Base-by-base conservation (phyloP, 2,113 vertebrate genomes). In the Gobius niger region DNA sequence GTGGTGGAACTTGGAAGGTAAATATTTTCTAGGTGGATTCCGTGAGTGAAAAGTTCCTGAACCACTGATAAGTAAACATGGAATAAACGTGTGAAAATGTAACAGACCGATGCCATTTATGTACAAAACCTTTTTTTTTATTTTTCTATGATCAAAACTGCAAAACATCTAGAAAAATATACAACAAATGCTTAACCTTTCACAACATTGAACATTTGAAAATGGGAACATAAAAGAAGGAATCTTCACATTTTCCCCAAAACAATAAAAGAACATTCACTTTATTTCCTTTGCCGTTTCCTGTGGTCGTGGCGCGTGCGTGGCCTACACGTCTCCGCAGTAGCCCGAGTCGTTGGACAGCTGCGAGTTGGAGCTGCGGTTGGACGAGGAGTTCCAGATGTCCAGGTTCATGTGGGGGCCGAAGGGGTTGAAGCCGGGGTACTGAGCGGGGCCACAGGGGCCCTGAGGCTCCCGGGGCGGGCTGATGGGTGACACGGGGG, bases 351-450 rank as follows among this genome's bases (percentile, higher is more conserved):
- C 97, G 75, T 96, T 97, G 3, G 96, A 94, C 74, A 98, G 93
- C 24, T 96, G 96, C 42, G 97, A 99, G 85, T 92, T 95, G 64
- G 96, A 93, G 70, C 91, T 96, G 85, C 96, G 93, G 78, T 95
- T 96, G 61, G 95, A 94, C 5, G 97, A 92, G 61, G 94, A 94
- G 91, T 96, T 96, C 98, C 97, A 98, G 89, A 99, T 99, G 93
- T 98, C 97, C 92, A 99, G 94, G 89, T 98, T 96, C 96, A 99
- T 96, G 88, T 96, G 97, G 40, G 96, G 94, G 87, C 96, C 96
- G 40, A 99, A 99, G 0, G 96, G 98, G 88, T 98, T 94, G 85
- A 98, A 99, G 80, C 94, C 95, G 0, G 95, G 94, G 79, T 94
- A 97, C 78, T 95, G 96, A 51, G 95, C 94, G 49, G 93, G 91